Conservation (phyloP, 2,113 vertebrate species). For the Epinephelus moara region DNA sequence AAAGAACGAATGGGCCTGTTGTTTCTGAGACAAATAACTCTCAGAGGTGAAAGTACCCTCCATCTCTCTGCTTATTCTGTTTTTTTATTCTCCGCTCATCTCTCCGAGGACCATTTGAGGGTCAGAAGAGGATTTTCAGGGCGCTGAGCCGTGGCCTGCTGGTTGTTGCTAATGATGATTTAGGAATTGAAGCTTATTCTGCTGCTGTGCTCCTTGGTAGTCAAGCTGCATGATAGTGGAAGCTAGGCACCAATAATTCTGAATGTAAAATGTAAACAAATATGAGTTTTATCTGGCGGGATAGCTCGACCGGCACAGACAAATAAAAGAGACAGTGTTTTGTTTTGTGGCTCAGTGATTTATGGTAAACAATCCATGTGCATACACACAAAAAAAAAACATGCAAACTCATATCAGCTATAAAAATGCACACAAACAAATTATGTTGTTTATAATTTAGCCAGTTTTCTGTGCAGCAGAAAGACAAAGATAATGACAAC, state of each 20-base stretch:
- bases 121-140: slow-evolving; percentile 54
- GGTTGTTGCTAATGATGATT: slow-evolving; percentile 55
- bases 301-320: background rate
- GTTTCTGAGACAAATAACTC: slow-evolving; percentile 66
- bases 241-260: slow-evolving; percentile 3
- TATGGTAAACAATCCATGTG: background rate
- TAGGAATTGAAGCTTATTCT: slow-evolving; percentile 45
- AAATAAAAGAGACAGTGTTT: slow-evolving; percentile 1
- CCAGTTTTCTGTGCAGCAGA: background rate
- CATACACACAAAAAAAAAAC: background rate
- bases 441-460: background rate
- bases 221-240: slow-evolving; percentile 22
- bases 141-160: slow-evolving; percentile 38
- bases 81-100: slow-evolving; percentile 39
- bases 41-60: slow-evolving; percentile 45
- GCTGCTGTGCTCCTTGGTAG: slow-evolving; percentile 27
- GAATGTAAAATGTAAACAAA: slow-evolving; percentile 14
- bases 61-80: slow-evolving; percentile 41
- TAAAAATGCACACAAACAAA: slow-evolving; percentile 14
- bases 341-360: background rate
- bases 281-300: slow-evolving; percentile 2
- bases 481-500: background rate
- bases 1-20: slow-evolving; percentile 57
- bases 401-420: background rate
- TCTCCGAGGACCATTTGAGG: slow-evolving; percentile 48